These are phyloP conservation scores for Ostrea edulis DNA, from an alignment of 1,140 invertebrate genomes.

Conservation along the genomic window DNA sequence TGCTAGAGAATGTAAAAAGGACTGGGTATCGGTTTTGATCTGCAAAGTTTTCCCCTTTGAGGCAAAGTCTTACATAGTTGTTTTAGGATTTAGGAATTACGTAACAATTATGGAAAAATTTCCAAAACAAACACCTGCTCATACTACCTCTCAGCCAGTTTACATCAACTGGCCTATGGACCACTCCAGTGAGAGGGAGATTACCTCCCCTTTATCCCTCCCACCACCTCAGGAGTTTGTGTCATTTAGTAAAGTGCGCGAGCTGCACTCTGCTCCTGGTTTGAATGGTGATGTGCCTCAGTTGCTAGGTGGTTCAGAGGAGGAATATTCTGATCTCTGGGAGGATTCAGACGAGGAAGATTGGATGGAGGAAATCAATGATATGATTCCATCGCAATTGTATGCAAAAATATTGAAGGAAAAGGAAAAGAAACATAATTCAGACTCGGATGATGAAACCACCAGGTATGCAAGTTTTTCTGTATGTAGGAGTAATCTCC, in stretches of 20 bases:
- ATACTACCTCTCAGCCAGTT: background rate
- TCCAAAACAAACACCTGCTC: background rate
- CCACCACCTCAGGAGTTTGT: background rate
- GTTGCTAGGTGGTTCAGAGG: background rate
- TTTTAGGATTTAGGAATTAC: background rate
- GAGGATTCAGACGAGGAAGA: background rate
- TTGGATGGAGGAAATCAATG: background rate
- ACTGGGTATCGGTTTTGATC: background rate
- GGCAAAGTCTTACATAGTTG: background rate
- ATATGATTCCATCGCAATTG: constrained; percentile 7
- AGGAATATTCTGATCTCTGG: background rate
- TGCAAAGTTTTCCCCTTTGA: background rate
- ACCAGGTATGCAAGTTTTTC: constrained; percentile 12
- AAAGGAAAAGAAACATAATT: background rate
- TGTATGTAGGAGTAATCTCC: background rate
- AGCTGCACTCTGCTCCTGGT: constrained; percentile 1
- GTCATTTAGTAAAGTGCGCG: background rate
- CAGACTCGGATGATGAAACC: constrained; percentile 7
- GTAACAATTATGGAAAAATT: background rate
- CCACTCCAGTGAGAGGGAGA: background rate
- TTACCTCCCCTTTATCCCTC: constrained; percentile 13
- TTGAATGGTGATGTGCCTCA: background rate
- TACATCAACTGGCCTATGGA: background rate
- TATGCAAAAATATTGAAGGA: constrained; percentile 17
- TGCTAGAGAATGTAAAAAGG: background rate